Conservation (phyloP, 2,113 vertebrate species). For the Oncorhynchus nerka region DNA sequence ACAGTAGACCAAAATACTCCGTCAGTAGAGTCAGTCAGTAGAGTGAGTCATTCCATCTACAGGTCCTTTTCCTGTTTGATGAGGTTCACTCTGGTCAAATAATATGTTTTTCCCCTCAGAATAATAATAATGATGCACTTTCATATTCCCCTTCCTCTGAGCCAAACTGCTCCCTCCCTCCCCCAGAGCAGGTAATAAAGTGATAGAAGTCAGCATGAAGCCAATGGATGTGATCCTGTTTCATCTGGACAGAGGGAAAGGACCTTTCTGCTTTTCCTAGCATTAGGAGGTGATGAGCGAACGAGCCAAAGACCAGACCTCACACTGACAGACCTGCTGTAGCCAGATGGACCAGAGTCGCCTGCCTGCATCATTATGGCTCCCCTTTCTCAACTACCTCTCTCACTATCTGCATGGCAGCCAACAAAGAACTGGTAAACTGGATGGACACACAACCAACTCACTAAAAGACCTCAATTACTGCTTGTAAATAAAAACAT, state of each 20-base stretch:
- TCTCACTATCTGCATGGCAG: not conserved
- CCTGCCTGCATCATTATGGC: too few species aligned
- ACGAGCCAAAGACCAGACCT: not conserved
- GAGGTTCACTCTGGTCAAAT: not conserved
- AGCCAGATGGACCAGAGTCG: too few species aligned
- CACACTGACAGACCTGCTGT: not conserved
- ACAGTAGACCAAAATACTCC: too few species aligned
- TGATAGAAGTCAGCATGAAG: not conserved
- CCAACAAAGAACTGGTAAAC: too few species aligned
- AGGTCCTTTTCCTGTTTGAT: not conserved
- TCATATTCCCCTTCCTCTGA: not conserved
- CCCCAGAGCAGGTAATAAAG: not conserved
- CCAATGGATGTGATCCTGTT: not conserved
- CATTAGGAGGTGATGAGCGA: not conserved
- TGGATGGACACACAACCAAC: too few species aligned
- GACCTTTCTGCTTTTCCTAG: not conserved
- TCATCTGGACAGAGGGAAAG: not conserved
- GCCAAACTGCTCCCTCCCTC: not conserved
- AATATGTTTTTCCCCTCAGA: not conserved
- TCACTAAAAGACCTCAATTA: too few species aligned
- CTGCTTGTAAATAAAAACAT: too few species aligned
- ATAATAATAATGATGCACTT: not conserved
- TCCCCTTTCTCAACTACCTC: not conserved
- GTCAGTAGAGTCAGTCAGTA: too few species aligned
- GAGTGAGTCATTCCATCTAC: not conserved